These are phyloP conservation scores for Chondrilla cf. caribensis DNA, from an alignment of 37 sponge, comb jelly and placozoan genomes.

Conservation along the genomic window DNA sequence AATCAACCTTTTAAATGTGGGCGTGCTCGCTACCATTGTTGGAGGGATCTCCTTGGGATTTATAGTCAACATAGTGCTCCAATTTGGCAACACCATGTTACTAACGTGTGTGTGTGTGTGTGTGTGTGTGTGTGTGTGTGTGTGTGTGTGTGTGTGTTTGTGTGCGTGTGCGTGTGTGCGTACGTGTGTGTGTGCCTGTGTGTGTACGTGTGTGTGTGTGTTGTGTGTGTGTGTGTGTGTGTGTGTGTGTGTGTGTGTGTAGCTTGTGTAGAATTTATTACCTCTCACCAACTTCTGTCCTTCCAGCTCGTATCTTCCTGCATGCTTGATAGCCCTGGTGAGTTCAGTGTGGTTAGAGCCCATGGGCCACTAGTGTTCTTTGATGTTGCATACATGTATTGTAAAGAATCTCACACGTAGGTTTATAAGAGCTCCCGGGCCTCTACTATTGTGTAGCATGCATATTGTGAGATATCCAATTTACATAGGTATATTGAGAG, in stretches of 20 bases:
- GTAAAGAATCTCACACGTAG: too few relatives aligned
- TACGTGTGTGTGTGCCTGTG: slow-evolving; percentile 4
- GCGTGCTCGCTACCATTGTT: not conserved
- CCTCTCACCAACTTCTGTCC: not conserved
- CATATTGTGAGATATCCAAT: too few relatives aligned
- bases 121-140: slow-evolving; percentile 12
- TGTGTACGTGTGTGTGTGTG: not conserved
- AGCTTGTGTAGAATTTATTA: not conserved
- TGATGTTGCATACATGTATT: too few relatives aligned
- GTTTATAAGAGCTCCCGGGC: too few relatives aligned
- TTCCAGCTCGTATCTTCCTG: not conserved
- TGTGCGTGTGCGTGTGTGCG: slow-evolving; percentile 12
- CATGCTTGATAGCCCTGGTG: not conserved
- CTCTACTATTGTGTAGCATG: too few relatives aligned
- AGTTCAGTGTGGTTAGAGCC: not conserved
- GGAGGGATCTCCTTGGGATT: slow-evolving; percentile 31
- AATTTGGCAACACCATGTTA: slow-evolving; percentile 82
- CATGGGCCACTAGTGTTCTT: too few relatives aligned
- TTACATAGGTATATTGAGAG: too few relatives aligned
- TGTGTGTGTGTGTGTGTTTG: slow-evolving; percentile 1
- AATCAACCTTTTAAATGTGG: slow-evolving; percentile 16
- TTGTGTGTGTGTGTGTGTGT: not conserved
- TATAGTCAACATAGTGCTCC: slow-evolving; percentile 58
- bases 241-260: not conserved
- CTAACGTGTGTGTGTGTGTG: slow-evolving; percentile 39